A percentile compares a stretch with the other conserved stretches of the same genome.
These are phyloP conservation scores for Onthophagus taurus DNA, from an alignment of 1,140 invertebrate species.

Conservation along the genomic window DNA sequence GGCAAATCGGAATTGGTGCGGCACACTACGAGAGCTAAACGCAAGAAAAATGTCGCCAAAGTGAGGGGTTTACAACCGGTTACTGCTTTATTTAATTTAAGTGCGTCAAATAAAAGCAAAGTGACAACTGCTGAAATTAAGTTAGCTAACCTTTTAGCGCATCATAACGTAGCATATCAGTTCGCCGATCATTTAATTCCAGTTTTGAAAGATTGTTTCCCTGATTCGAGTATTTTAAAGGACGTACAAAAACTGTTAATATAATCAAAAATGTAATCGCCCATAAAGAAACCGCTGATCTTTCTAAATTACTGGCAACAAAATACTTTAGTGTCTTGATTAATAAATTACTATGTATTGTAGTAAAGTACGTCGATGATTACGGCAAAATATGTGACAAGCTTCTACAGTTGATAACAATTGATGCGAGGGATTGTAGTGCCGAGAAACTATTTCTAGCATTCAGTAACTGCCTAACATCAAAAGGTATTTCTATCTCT, in stretches of 20 bases:
- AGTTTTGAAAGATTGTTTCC: not conserved
- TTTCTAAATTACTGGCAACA: not conserved
- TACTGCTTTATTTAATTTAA: not conserved
- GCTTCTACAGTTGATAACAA: slow-evolving; percentile 8
- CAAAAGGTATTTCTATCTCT: slow-evolving; percentile 11
- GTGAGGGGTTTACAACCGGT: no score
- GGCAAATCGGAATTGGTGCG: not conserved
- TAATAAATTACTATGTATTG: not conserved
- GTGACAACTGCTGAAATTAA: not conserved
- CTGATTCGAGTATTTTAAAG: not conserved
- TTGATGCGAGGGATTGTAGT: slow-evolving; percentile 13
- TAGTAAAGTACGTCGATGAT: not conserved
- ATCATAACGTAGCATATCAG: not conserved
- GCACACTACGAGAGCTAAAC: not conserved
- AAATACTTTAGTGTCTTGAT: not conserved
- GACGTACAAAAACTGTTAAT: not conserved
- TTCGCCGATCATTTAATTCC: not conserved
- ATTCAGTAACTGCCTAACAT: slow-evolving; percentile 9
- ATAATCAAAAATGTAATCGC: not conserved
- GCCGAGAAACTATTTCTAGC: slow-evolving; percentile 10
- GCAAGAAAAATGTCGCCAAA: not conserved
- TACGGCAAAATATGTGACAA: slow-evolving; percentile 9
- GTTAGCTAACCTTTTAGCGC: not conserved
- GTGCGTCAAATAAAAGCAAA: not conserved
- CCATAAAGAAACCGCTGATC: not conserved